Conservation (phyloP, 2,113 vertebrate genomes). For the Zosterops japonicus region DNA sequence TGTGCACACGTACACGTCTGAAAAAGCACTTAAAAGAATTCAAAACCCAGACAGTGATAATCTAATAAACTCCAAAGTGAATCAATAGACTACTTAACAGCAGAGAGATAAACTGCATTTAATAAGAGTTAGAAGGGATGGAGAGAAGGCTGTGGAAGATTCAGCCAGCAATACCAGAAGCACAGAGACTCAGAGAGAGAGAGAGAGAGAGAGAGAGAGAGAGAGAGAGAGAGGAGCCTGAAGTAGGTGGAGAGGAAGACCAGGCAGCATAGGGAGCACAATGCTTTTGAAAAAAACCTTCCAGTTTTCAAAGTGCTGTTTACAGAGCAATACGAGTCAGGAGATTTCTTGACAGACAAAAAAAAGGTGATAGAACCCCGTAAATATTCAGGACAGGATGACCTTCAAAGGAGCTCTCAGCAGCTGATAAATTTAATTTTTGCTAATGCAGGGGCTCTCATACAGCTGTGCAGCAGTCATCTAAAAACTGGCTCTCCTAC, state of each 20-base stretch:
- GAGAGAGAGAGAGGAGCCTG: not conserved
- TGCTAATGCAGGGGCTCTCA: not conserved
- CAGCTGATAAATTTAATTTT: slow-evolving; percentile 13
- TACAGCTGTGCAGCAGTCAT: not conserved
- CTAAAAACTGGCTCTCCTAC: not conserved
- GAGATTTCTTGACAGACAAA: not conserved
- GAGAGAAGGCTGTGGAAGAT: not conserved
- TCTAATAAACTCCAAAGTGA: slow-evolving; percentile 66
- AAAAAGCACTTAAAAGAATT: slow-evolving; percentile 45
- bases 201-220: not conserved
- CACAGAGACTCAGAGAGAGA: not conserved
- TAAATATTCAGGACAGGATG: slow-evolving; percentile 12
- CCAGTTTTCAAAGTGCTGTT: not conserved
- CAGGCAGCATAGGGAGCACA: not conserved
- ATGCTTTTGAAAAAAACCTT: not conserved
- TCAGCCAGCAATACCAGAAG: not conserved
- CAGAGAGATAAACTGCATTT: slow-evolving; percentile 62
- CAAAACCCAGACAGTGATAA: slow-evolving; percentile 56
- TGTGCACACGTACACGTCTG: not conserved
- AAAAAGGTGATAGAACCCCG: not conserved
- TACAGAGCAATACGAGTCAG: not conserved
- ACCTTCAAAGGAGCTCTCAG: not conserved
- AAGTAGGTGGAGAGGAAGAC: not conserved
- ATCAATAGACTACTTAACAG: slow-evolving; percentile 63
- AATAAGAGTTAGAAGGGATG: slow-evolving; percentile 52